phyloP scores from a whole-genome alignment of 2,113 vertebrate genomes.

The Macheiramphus alcinus region DNA sequence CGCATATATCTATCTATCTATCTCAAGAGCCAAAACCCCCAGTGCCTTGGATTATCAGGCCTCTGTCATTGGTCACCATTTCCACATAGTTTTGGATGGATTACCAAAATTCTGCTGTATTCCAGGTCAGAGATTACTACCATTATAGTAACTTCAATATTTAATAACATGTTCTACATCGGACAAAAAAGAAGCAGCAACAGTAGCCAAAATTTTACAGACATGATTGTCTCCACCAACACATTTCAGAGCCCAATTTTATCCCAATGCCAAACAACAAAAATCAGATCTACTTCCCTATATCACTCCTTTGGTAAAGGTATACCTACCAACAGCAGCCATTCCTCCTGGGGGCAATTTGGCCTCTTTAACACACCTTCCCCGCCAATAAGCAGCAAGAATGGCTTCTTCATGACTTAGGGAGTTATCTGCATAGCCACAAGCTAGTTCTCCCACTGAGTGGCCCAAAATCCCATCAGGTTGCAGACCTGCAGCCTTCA shows the following conservation, averaged over 20 bases:
- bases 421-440: constrained; percentile 92
- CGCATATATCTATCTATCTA: background rate
- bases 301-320: background rate
- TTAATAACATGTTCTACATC: background rate
- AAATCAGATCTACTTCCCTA: background rate
- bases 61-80: background rate
- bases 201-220: background rate
- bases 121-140: background rate
- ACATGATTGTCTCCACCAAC: background rate
- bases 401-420: constrained; percentile 86
- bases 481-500: constrained; percentile 82
- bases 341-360: constrained; percentile 86
- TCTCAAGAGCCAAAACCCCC: background rate
- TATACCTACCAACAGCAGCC: constrained; percentile 91
- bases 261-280: background rate
- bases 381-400: constrained; percentile 92
- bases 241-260: background rate
- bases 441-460: constrained; percentile 93
- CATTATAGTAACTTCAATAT: background rate
- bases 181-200: background rate
- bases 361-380: constrained; percentile 89
- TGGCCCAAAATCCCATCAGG: constrained; percentile 94
- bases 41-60: background rate
- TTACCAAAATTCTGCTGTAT: background rate
- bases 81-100: background rate